A percentile compares a stretch with the other conserved stretches of the same genome.
phyloP scores from a whole-genome alignment of 1,140 invertebrate genomes.

The Oncopodura yosiiana region DNA sequence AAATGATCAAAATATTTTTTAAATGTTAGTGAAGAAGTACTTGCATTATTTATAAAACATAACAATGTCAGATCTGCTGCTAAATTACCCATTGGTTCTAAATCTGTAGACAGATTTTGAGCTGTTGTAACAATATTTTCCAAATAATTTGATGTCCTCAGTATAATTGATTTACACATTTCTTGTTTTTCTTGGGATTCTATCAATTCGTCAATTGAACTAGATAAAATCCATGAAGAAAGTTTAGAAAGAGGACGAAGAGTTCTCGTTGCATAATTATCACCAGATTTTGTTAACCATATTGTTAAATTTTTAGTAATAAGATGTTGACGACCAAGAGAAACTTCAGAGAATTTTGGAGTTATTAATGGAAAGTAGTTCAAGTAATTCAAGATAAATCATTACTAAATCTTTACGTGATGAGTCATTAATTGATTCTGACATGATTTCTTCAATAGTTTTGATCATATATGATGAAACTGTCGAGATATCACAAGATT shows the following conservation, averaged over 20 bases:
- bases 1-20: slow-evolving; percentile 18
- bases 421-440: not conserved
- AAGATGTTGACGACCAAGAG: slow-evolving; percentile 1
- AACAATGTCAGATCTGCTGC: slow-evolving; percentile 16
- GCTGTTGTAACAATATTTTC: not conserved
- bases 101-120: slow-evolving; percentile 4
- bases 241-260: not conserved
- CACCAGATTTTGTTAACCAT: slow-evolving; percentile 6
- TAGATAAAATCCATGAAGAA: slow-evolving; percentile 9
- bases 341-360: not conserved
- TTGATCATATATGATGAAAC: not conserved
- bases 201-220: not conserved
- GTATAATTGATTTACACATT: not conserved
- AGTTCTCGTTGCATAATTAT: slow-evolving; percentile 3
- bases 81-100: slow-evolving; percentile 11
- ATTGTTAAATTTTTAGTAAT: slow-evolving; percentile 13
- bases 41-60: not conserved
- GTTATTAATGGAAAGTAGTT: slow-evolving; percentile 4
- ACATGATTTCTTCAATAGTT: slow-evolving; percentile 7
- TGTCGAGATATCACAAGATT: not conserved
- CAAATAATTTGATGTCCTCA: not conserved
- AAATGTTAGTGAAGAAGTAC: not conserved
- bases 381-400: slow-evolving; percentile 15
- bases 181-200: slow-evolving; percentile 4
- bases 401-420: slow-evolving; percentile 8